A percentile compares a stretch with the other conserved stretches of the same genome.
Evolutionary conservation across 2,888 invertebrate genomes (phyloP).

Genomic region (Polydrusus cervinus): DNA sequence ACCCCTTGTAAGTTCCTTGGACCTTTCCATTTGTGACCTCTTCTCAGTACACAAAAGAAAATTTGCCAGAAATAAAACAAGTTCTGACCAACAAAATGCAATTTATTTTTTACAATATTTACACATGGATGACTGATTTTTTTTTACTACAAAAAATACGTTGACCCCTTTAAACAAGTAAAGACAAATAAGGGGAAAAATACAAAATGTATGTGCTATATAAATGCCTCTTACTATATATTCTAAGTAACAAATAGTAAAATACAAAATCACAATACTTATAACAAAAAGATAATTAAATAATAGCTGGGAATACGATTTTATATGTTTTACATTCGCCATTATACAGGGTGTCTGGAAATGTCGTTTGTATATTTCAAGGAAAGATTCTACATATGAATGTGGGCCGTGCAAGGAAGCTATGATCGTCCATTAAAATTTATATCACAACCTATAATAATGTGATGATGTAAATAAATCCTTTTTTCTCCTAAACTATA

Average conservation of each 20-base stretch:
- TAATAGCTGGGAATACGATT: neutral
- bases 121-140: constrained; percentile 35
- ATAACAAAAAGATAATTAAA: constrained; percentile 17
- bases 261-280: constrained; percentile 39
- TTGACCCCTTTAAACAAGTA: constrained; percentile 5
- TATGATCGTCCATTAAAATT: too few species aligned
- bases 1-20: too few species aligned
- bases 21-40: too few species aligned
- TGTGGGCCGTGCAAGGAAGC: too few species aligned
- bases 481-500: too few species aligned
- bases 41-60: too few species aligned
- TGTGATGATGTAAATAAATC: too few species aligned
- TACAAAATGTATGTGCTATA: constrained; percentile 34
- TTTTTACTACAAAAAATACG: constrained; percentile 41
- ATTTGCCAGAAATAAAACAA: constrained; percentile 28
- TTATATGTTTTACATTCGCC: neutral
- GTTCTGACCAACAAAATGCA: constrained; percentile 43
- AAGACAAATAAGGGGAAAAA: constrained; percentile 17
- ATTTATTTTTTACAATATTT: constrained; percentile 44
- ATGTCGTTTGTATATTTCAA: too few species aligned
- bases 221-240: constrained; percentile 40
- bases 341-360: too few species aligned
- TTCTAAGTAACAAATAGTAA: constrained; percentile 30
- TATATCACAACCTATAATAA: too few species aligned
- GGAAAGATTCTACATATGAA: too few species aligned